Percentiles rank a stretch among this genome's conserved stretches.
These are phyloP conservation scores for Nixonia krombeini DNA, from an alignment of 1,140 invertebrate species.

Conservation along the genomic window DNA sequence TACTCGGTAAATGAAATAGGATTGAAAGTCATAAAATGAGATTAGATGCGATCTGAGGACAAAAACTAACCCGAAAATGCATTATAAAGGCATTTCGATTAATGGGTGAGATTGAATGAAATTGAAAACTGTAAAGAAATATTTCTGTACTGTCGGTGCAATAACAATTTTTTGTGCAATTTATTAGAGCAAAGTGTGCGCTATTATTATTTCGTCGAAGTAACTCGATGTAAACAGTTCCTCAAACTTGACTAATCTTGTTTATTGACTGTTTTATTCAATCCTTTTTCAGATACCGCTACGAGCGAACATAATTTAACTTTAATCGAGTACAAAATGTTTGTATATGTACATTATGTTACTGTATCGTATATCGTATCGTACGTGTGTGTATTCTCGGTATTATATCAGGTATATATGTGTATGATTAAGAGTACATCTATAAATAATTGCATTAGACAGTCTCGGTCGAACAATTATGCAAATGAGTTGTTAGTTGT, in stretches of 20 bases:
- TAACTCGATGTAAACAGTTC: not conserved
- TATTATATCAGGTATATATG: conserved; percentile 65
- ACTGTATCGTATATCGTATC: conserved; percentile 60
- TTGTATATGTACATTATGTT: conserved; percentile 71
- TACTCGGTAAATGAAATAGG: conserved; percentile 1
- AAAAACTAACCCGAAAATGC: too few species aligned
- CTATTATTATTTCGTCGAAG: too few species aligned
- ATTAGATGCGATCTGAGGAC: not conserved
- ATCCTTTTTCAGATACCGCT: conserved; percentile 16
- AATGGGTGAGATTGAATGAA: too few species aligned
- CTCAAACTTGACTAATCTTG: not conserved
- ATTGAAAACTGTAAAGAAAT: too few species aligned
- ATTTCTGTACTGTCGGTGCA: too few species aligned
- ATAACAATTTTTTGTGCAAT: too few species aligned
- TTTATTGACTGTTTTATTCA: conserved; percentile 5
- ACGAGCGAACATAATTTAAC: conserved; percentile 22
- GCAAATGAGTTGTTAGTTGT: too few species aligned
- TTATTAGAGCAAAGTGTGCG: too few species aligned
- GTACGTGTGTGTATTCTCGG: conserved; percentile 70
- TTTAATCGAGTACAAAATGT: conserved; percentile 55
- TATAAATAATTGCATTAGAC: conserved; percentile 11
- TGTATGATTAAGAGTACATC: conserved; percentile 53
- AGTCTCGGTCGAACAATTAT: conserved; percentile 6
- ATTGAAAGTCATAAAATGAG: conserved; percentile 7
- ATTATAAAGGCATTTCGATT: too few species aligned